These are phyloP conservation scores for Anastrepha obliqua DNA, from an alignment of 1,140 invertebrate genomes.

Conservation along the genomic window DNA sequence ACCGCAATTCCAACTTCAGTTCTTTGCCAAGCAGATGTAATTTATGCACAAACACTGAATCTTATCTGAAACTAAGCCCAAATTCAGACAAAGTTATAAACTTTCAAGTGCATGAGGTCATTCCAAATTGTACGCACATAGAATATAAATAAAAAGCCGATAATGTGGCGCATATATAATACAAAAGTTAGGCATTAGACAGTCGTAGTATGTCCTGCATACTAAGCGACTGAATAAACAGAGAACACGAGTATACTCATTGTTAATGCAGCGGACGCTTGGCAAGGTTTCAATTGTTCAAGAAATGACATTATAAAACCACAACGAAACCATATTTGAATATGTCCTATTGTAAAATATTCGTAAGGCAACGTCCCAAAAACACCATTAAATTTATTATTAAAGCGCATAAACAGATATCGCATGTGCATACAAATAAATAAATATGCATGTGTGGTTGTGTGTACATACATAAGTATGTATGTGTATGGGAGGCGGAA, in stretches of 20 bases:
- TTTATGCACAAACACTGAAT: too few species aligned
- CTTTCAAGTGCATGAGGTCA: slow-evolving; percentile 53
- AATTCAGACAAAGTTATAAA: slow-evolving; percentile 22
- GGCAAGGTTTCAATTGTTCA: slow-evolving; percentile 22
- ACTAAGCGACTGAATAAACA: background rate
- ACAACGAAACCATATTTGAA: background rate
- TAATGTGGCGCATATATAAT: slow-evolving; percentile 25
- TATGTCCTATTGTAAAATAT: background rate
- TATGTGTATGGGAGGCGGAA: too few species aligned
- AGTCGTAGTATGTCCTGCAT: background rate
- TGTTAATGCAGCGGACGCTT: background rate
- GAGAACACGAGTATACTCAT: background rate
- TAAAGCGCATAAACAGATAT: slow-evolving; percentile 4
- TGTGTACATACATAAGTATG: background rate
- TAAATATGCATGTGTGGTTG: background rate
- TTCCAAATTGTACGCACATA: slow-evolving; percentile 12
- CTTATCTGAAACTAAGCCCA: background rate
- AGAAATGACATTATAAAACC: slow-evolving; percentile 12
- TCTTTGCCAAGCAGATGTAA: too few species aligned
- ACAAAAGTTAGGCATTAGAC: slow-evolving; percentile 15
- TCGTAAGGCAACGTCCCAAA: slow-evolving; percentile 2
- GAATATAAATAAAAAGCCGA: background rate
- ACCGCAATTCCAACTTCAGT: too few species aligned
- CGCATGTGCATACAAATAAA: background rate
- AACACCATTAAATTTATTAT: slow-evolving; percentile 52